Evolutionary conservation across 2,797 vertebrate genomes (phyloP), one percentile per base, ranked within the genome.

Genomic region (Chloroceryle inda): DNA sequence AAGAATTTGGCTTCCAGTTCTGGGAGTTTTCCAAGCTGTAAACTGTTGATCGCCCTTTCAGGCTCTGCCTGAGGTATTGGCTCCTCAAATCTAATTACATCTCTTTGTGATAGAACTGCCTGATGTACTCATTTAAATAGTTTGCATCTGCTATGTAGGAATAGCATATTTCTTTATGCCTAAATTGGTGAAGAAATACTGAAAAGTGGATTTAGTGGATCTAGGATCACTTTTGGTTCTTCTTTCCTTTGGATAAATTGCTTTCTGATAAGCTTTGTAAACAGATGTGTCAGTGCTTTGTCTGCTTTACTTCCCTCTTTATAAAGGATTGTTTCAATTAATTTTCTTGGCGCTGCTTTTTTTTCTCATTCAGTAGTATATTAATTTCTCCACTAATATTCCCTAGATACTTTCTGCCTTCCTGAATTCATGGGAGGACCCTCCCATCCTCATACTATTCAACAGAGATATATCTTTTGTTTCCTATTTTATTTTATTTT

Each of bases 21-120:
- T 95, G 93, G 93, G 92, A 88, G 2, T 76, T 84, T 94, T 96
- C 95, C 92, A 96, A 45, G 77, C 77, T 90, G 68, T 95, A 94
- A 96, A 92, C 79, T 94, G 73, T 90, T 88, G 94, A 94, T 94
- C 38, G 1, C 63, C 73, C 62, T 95, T 94, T 85, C 77, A 93
- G 95, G 88, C 69, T 76, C 50, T 85, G 90, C 93, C 94, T 63
- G 85, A 96, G 88, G 85, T 95, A 76, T 86, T 93, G 88, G 85
- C 76, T 90, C 62, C 92, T 95, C 90, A 95, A 79, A 93, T 86
- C 85, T 94, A 86, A 95, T 96, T 94, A 76, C 40, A 69, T 62
- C 31, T 79, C 59, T 85, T 88, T 92, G 85, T 86, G 89, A 38
- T 18, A 88, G 66, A 69, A 26, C 47, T 73, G 91, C 79, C 47